Evolutionary conservation across 2,888 invertebrate genomes (phyloP).

Genomic region (Argyresthia albistria): DNA sequence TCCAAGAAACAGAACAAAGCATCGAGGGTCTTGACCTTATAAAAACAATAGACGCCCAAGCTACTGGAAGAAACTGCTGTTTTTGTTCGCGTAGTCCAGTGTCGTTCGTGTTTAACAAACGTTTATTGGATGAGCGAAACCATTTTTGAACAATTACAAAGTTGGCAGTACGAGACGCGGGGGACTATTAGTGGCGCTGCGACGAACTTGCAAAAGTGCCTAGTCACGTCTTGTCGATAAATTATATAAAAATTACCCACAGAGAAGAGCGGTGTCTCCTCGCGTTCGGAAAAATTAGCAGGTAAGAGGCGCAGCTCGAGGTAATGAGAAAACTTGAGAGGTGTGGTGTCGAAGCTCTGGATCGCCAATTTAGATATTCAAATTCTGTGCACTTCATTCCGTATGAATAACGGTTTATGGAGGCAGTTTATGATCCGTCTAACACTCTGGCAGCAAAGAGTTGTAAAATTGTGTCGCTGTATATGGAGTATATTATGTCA

Average conservation of each 20-base stretch:
- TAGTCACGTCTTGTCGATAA: conserved; percentile 62
- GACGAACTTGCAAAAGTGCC: conserved; percentile 37
- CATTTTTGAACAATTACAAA: conserved; percentile 12
- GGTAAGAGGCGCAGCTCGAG: conserved; percentile 33
- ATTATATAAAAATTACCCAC: conserved; percentile 58
- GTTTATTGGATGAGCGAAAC: neutral
- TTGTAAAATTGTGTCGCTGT: neutral
- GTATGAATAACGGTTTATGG: conserved; percentile 7
- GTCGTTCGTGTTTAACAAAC: neutral
- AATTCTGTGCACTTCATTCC: conserved; percentile 53
- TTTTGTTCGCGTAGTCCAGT: too few relatives aligned
- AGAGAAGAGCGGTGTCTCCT: conserved; percentile 9
- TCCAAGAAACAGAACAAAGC: neutral
- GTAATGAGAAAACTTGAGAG: conserved; percentile 55
- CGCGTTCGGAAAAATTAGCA: conserved; percentile 45
- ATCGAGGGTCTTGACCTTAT: neutral
- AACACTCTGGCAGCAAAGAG: neutral
- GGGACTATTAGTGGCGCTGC: conserved; percentile 24
- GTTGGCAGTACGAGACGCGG: conserved; percentile 8
- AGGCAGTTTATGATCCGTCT: neutral
- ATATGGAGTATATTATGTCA: too few relatives aligned
- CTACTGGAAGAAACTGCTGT: too few relatives aligned
- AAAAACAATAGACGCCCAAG: neutral
- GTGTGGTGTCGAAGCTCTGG: conserved; percentile 30
- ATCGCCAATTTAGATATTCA: conserved; percentile 70